These are phyloP conservation scores for Drosophila repleta DNA, from an alignment of 1,140 invertebrate species.

Conservation along the genomic window DNA sequence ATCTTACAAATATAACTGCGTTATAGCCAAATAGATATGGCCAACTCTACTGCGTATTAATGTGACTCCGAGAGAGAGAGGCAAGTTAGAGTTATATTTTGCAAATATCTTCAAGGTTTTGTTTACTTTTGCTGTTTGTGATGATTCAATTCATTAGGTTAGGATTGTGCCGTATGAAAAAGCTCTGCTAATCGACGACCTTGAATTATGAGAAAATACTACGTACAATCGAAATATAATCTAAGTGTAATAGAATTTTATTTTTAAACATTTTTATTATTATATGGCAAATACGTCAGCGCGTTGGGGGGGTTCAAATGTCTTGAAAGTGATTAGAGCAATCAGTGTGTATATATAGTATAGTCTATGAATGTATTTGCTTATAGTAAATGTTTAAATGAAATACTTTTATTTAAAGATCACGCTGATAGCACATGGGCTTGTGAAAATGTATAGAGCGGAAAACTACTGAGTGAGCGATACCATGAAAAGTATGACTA, in stretches of 20 bases:
- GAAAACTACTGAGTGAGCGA: constrained; percentile 27
- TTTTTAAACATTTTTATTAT: constrained; percentile 42
- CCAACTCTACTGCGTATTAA: constrained; percentile 33
- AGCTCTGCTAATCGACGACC: constrained; percentile 43
- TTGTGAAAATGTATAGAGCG: constrained; percentile 24
- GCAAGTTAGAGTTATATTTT: constrained; percentile 53
- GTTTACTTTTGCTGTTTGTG: neutral
- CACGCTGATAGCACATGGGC: constrained; percentile 30
- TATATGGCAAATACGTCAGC: constrained; percentile 37
- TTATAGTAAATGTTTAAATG: constrained; percentile 2
- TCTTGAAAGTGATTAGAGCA: constrained; percentile 46
- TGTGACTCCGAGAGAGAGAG: constrained; percentile 16
- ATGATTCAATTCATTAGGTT: no score
- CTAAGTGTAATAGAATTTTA: constrained; percentile 26
- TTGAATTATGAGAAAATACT: constrained; percentile 41
- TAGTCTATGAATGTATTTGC: neutral
- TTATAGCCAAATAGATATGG: neutral
- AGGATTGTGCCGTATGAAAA: constrained; percentile 9
- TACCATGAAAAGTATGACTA: constrained; percentile 18
- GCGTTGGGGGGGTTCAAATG: constrained; percentile 34
- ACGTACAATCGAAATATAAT: constrained; percentile 33
- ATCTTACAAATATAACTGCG: neutral
- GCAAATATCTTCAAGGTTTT: constrained; percentile 22
- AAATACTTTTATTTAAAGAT: constrained; percentile 4
- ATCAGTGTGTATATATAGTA: constrained; percentile 16